phyloP scores from a whole-genome alignment of 2,113 vertebrate genomes.

The Columba livia region DNA sequence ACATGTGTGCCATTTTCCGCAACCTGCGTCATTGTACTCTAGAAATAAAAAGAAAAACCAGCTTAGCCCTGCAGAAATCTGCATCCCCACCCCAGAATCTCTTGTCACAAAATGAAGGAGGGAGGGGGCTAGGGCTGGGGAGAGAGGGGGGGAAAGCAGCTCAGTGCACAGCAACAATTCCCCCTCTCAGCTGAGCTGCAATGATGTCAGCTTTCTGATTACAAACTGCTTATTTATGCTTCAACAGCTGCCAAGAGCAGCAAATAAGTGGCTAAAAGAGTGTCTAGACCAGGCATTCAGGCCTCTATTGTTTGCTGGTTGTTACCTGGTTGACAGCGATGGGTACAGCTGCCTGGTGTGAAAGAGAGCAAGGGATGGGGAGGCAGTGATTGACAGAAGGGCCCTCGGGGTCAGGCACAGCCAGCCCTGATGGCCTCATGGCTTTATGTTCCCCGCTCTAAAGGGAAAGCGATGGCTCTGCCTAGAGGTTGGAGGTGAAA shows the following conservation, averaged over 20 bases:
- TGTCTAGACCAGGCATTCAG: slow-evolving; percentile 91
- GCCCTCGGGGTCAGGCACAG: slow-evolving; percentile 81
- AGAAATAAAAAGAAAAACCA: slow-evolving; percentile 78
- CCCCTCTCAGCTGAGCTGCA: slow-evolving; percentile 83
- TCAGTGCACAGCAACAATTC: slow-evolving; percentile 86
- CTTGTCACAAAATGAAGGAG: slow-evolving; percentile 74
- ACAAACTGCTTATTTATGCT: slow-evolving; percentile 92
- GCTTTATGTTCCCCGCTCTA: slow-evolving; percentile 78
- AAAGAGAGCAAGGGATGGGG: slow-evolving; percentile 81
- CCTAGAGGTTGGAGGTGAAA: slow-evolving; percentile 85
- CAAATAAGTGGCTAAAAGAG: slow-evolving; percentile 91
- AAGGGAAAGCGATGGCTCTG: slow-evolving; percentile 79
- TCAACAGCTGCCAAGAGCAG: slow-evolving; percentile 91
- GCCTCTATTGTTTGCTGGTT: slow-evolving; percentile 86
- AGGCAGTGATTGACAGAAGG: slow-evolving; percentile 83
- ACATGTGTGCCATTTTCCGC: neutral
- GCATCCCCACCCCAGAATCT: slow-evolving; percentile 79
- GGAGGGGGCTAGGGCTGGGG: neutral
- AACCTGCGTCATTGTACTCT: slow-evolving; percentile 69
- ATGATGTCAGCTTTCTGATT: slow-evolving; percentile 92
- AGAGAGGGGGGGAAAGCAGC: slow-evolving; percentile 61
- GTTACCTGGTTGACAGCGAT: slow-evolving; percentile 90
- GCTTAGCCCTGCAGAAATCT: slow-evolving; percentile 77
- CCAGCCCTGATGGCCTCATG: slow-evolving; percentile 78
- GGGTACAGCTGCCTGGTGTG: slow-evolving; percentile 88